Evolutionary conservation across 2,888 invertebrate genomes (phyloP).

Genomic region (Ypsolopha scabrella): DNA sequence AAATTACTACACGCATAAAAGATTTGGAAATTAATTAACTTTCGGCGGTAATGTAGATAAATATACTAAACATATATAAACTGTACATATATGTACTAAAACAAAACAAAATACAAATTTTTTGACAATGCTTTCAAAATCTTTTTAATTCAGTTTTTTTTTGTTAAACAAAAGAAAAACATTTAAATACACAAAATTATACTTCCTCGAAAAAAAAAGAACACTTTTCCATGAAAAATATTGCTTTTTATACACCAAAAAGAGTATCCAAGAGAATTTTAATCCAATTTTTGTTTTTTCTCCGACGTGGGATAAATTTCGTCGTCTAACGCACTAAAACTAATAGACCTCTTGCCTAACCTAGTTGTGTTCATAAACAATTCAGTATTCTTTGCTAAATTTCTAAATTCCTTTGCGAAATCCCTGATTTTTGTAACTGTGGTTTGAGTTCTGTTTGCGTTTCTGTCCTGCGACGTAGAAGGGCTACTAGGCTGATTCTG

Average conservation of each 20-base stretch:
- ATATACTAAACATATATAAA: no score
- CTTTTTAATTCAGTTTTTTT: no score
- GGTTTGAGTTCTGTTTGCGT: neutral
- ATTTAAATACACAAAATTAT: no score
- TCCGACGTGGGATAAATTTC: conserved; percentile 12
- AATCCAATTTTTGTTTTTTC: conserved; percentile 39
- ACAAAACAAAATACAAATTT: no score
- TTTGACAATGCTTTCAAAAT: no score
- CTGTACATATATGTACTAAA: no score
- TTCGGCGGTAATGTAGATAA: no score
- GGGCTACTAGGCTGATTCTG: neutral
- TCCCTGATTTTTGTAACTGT: conserved; percentile 18
- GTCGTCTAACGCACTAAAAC: conserved; percentile 14
- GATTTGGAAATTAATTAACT: no score
- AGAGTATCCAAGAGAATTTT: conserved; percentile 3
- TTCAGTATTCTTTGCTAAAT: conserved; percentile 21
- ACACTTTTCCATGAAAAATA: neutral
- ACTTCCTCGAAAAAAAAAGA: no score
- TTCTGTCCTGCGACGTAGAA: neutral
- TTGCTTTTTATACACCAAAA: neutral
- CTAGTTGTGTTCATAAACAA: neutral
- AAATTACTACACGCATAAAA: no score
- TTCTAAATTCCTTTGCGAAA: conserved; percentile 41
- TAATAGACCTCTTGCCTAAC: neutral
- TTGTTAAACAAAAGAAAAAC: no score